phyloP scores from a whole-genome alignment of 1,140 invertebrate species.

The Pseudachorutes palmiensis region DNA sequence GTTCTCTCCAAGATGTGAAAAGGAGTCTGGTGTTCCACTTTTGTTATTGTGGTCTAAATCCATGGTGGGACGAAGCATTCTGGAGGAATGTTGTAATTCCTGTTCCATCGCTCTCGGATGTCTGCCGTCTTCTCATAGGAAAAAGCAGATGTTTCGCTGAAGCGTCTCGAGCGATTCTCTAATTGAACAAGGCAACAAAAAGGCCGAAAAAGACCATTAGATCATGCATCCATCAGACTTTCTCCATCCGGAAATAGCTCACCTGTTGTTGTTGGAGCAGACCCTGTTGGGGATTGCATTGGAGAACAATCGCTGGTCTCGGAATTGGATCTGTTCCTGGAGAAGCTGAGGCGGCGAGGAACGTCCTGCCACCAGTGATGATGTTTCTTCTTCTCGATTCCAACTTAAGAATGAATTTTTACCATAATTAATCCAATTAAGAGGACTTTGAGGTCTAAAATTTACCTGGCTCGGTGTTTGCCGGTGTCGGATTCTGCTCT shows the following conservation, averaged over 20 bases:
- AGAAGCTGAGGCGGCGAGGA: background rate
- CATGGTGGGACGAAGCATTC: conserved; percentile 14
- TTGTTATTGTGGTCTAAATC: background rate
- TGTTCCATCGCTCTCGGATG: background rate
- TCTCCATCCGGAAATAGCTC: background rate
- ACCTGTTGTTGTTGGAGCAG: conserved; percentile 2
- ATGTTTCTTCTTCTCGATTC: background rate
- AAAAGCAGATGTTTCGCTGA: conserved; percentile 7
- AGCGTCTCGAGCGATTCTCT: conserved; percentile 4
- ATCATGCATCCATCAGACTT: no score
- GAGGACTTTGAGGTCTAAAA: background rate
- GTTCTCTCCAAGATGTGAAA: no score
- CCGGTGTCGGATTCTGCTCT: background rate
- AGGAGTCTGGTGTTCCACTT: background rate
- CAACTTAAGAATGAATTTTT: background rate
- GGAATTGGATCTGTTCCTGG: background rate
- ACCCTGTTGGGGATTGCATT: background rate
- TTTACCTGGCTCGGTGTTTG: background rate
- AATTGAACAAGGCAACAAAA: background rate
- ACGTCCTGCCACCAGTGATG: conserved; percentile 11
- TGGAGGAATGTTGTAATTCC: conserved; percentile 10
- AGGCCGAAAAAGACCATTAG: no score
- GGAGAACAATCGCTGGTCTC: background rate
- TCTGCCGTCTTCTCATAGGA: conserved; percentile 6
- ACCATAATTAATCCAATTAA: background rate